A percentile compares a stretch with the other conserved stretches of the same genome.
These are phyloP conservation scores for Drosophila lacteicornis DNA, from an alignment of 1,140 invertebrate genomes.

Conservation along the genomic window DNA sequence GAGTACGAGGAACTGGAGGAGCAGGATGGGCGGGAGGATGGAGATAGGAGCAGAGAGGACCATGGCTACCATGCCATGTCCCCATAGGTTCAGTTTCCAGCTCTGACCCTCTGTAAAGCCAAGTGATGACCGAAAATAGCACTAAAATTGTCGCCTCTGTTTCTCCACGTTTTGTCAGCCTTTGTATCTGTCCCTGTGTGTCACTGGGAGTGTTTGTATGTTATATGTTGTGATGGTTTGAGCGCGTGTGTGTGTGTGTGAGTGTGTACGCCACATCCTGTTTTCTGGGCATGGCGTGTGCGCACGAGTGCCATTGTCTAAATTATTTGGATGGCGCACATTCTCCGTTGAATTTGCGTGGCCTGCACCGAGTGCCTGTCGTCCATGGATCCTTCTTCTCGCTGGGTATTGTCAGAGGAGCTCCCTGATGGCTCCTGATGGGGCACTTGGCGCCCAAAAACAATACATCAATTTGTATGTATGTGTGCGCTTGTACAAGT, in stretches of 20 bases:
- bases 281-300: constrained; percentile 70
- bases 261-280: constrained; percentile 40
- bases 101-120: constrained; percentile 38
- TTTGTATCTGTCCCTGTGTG: constrained; percentile 29
- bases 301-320: constrained; percentile 81
- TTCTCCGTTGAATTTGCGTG: constrained; percentile 70
- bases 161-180: constrained; percentile 31
- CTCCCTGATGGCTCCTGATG: constrained; percentile 15
- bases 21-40: not conserved
- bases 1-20: not conserved
- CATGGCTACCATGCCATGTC: constrained; percentile 28
- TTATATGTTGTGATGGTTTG: constrained; percentile 10
- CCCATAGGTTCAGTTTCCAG: constrained; percentile 36
- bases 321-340: constrained; percentile 76
- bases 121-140: constrained; percentile 59
- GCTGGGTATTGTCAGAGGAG: constrained; percentile 4
- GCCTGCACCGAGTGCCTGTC: constrained; percentile 26
- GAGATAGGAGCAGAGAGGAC: not conserved
- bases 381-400: constrained; percentile 35
- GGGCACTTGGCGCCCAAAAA: constrained; percentile 33
- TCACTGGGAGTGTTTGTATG: constrained; percentile 5
- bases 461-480: constrained; percentile 75
- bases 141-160: constrained; percentile 72
- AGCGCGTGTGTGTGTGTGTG: constrained; percentile 2
- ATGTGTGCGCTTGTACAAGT: not conserved